Conservation (phyloP, 2,113 vertebrate genomes). For the Chaetorhynchus papuensis region DNA sequence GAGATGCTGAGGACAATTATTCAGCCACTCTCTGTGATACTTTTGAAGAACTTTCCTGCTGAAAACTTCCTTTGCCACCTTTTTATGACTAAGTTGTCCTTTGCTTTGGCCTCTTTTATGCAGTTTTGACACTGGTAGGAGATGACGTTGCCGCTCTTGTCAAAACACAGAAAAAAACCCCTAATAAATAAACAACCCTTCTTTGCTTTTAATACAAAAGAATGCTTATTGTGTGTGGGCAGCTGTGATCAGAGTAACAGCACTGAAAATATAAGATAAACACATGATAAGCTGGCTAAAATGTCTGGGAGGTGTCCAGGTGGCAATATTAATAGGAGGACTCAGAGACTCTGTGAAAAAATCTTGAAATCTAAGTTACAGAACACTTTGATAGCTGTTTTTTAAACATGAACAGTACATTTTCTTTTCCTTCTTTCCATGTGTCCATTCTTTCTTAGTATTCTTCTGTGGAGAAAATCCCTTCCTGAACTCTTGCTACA, state of each 20-base stretch:
- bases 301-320: not conserved
- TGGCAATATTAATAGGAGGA: not conserved
- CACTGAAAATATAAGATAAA: not conserved
- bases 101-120: not conserved
- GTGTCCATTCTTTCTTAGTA: not conserved
- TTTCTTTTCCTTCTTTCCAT: not conserved
- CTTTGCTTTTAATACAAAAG: not conserved
- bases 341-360: not conserved
- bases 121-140: not conserved
- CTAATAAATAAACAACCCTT: not conserved
- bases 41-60: not conserved
- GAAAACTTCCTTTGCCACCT: not conserved
- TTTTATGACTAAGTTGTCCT: not conserved
- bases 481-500: not conserved
- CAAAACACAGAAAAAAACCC: not conserved
- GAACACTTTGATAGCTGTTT: not conserved
- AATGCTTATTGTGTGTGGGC: not conserved
- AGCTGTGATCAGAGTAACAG: not conserved
- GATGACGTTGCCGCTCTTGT: not conserved
- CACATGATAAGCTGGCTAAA: not conserved
- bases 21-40: not conserved
- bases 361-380: not conserved
- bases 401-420: not conserved
- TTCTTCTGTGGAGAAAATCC: not conserved
- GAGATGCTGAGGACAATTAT: not conserved